Evolutionary conservation across 2,797 vertebrate genomes (phyloP).

Genomic region (Bradypus variegatus): DNA sequence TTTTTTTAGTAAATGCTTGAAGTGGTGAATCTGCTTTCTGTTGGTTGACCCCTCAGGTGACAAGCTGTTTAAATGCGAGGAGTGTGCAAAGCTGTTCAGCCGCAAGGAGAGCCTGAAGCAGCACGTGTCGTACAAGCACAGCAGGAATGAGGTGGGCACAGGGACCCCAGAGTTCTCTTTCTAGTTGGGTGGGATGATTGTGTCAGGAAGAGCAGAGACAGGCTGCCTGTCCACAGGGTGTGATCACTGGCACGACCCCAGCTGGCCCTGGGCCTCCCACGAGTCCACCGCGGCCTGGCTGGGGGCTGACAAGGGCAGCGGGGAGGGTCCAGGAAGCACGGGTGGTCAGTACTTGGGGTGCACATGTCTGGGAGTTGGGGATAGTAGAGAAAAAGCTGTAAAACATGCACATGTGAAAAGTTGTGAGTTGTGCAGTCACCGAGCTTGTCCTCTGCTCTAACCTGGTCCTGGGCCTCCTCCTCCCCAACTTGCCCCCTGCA

Average conservation of each 20-base stretch:
- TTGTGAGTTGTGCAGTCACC: background rate
- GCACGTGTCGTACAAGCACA: conserved; percentile 99
- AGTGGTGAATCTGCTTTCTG: background rate
- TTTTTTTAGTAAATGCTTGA: background rate
- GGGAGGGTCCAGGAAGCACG: background rate
- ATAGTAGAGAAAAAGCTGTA: fast-evolving
- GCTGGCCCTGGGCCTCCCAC: too few species aligned
- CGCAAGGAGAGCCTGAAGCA: conserved; percentile 98
- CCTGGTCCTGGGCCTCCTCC: background rate
- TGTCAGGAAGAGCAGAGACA: background rate
- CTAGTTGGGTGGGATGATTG: fast-evolving
- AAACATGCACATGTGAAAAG: fast-evolving
- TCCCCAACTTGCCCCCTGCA: background rate
- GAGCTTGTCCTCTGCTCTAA: fast-evolving
- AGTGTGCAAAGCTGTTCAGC: conserved; percentile 97
- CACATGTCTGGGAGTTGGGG: background rate
- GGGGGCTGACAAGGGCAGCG: fast-evolving
- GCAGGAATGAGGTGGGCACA: conserved; percentile 84
- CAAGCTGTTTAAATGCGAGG: conserved; percentile 97
- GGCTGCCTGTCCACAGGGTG: too few species aligned
- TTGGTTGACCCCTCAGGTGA: conserved; percentile 79
- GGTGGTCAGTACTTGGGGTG: background rate
- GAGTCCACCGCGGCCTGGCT: background rate
- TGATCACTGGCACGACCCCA: too few species aligned
- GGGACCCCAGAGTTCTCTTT: background rate